Evolutionary conservation across 2,113 vertebrate species (phyloP).

Genomic region (Herpetotheres cachinnans): DNA sequence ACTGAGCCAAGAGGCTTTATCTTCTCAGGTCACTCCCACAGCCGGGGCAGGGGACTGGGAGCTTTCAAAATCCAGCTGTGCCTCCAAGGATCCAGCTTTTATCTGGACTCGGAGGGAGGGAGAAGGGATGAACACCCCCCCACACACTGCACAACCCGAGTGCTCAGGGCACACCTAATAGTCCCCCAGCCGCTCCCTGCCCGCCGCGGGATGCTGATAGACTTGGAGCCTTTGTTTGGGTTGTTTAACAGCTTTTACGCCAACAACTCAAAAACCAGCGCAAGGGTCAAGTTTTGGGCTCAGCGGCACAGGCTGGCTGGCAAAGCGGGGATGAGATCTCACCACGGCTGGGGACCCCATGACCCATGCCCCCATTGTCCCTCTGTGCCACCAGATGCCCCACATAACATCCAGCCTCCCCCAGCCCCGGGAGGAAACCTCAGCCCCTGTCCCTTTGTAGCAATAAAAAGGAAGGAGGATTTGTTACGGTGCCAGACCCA

Average conservation of each 20-base stretch:
- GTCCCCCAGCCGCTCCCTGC: neutral
- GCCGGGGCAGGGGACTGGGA: neutral
- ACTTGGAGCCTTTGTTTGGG: constrained; percentile 10
- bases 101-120: constrained; percentile 9
- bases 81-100: constrained; percentile 12
- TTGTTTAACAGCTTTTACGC: neutral
- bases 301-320: accelerated
- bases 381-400: neutral
- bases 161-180: neutral
- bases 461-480: neutral
- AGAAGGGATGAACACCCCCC: neutral
- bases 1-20: neutral
- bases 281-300: neutral
- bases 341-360: accelerated
- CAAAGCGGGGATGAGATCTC: neutral
- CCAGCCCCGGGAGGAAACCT: neutral
- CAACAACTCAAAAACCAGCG: accelerated
- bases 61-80: neutral
- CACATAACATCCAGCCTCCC: neutral
- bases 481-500: neutral
- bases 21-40: neutral
- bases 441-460: neutral
- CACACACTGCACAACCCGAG: accelerated
- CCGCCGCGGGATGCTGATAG: neutral
- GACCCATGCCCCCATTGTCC: accelerated